Evolutionary conservation across 2,113 vertebrate genomes (phyloP).

Genomic region (Tachysurus fulvidraco): DNA sequence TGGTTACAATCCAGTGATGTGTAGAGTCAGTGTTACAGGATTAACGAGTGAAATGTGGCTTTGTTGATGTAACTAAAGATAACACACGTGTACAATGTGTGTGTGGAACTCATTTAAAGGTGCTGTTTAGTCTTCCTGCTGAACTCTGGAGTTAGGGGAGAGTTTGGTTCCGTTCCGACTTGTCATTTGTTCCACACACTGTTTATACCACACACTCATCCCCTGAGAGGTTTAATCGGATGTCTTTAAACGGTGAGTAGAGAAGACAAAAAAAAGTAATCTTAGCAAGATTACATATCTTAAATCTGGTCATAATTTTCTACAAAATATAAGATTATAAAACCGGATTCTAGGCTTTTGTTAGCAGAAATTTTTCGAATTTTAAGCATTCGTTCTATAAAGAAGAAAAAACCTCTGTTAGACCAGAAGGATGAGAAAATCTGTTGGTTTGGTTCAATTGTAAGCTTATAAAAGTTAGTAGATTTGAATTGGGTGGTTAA

Average conservation of each 20-base stretch:
- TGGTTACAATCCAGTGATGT: background rate
- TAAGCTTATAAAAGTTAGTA: too few relatives aligned
- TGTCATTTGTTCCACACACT: background rate
- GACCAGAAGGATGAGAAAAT: too few relatives aligned
- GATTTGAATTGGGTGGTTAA: too few relatives aligned
- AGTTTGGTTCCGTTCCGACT: background rate
- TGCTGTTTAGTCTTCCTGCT: background rate
- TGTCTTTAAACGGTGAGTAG: background rate
- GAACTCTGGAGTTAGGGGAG: background rate
- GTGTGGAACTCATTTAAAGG: background rate
- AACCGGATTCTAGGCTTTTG: too few relatives aligned
- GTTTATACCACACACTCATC: background rate
- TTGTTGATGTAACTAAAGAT: background rate
- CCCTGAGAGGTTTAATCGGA: background rate
- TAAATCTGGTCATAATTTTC: too few relatives aligned
- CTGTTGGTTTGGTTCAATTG: too few relatives aligned
- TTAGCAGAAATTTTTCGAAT: too few relatives aligned
- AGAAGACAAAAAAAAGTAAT: background rate
- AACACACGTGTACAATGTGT: background rate
- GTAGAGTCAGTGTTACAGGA: background rate
- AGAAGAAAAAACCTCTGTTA: too few relatives aligned
- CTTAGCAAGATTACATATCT: too few relatives aligned
- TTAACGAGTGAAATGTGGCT: background rate
- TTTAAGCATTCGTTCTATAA: too few relatives aligned
- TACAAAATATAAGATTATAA: too few relatives aligned